A percentile compares a stretch with the other conserved stretches of the same genome.
These are phyloP conservation scores for Rynchops niger DNA, from an alignment of 2,113 vertebrate species.

Conservation along the genomic window DNA sequence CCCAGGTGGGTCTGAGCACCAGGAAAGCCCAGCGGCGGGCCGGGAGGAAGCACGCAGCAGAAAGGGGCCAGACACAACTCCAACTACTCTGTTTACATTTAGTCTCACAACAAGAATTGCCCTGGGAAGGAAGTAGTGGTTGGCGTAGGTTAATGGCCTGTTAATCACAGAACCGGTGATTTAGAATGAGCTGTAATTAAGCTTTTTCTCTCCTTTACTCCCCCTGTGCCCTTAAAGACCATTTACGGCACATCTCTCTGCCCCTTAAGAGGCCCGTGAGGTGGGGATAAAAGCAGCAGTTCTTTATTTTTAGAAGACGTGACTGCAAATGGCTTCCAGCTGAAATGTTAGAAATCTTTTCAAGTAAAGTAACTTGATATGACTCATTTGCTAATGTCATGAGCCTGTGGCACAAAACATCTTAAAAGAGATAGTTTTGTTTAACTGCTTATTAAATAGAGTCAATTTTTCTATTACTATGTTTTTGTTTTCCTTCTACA, in stretches of 20 bases:
- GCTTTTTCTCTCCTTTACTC: not conserved
- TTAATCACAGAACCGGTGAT: not conserved
- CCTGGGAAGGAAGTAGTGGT: not conserved
- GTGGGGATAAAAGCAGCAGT: not conserved
- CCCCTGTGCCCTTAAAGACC: not conserved
- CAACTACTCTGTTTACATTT: not conserved
- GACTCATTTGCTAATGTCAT: constrained; percentile 55
- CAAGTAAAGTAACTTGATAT: not conserved
- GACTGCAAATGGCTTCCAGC: not conserved
- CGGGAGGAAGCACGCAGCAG: not conserved
- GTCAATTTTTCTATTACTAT: constrained; percentile 46
- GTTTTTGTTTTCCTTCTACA: constrained; percentile 52
- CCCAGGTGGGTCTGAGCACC: not conserved
- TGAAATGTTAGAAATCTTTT: constrained; percentile 29
- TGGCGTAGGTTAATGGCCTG: not conserved
- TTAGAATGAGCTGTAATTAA: not conserved
- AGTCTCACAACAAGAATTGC: not conserved
- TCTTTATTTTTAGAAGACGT: not conserved
- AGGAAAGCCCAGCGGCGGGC: not conserved
- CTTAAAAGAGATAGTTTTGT: constrained; percentile 42
- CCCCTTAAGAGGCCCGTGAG: not conserved
- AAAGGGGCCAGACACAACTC: not conserved
- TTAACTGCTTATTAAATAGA: constrained; percentile 61
- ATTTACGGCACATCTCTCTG: not conserved
- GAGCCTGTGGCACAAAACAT: constrained; percentile 43